Percentiles rank a stretch among this genome's conserved stretches.
Conservation (phyloP, 2,888 invertebrate species). For the Dryobotodes eremita region DNA sequence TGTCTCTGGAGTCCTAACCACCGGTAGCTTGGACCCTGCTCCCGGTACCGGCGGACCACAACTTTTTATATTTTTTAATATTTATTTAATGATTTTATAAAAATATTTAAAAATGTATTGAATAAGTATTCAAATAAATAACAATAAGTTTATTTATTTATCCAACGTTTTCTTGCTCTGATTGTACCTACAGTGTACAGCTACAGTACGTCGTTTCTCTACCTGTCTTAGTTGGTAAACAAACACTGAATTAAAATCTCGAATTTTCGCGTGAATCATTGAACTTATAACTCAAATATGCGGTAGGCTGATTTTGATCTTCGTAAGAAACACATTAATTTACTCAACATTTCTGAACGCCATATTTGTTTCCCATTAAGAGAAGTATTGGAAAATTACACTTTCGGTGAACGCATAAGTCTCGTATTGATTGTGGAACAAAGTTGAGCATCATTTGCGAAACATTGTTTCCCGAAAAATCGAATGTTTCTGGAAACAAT, state of each 20-base stretch:
- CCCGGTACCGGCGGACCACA: too few species aligned
- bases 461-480: neutral
- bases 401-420: neutral
- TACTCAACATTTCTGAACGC: neutral
- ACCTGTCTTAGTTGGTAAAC: neutral
- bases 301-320: too few species aligned
- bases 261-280: neutral
- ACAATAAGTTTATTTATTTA: too few species aligned
- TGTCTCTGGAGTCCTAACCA: too few species aligned
- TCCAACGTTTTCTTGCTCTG: neutral
- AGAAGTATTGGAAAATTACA: neutral
- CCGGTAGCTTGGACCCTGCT: too few species aligned
- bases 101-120: too few species aligned
- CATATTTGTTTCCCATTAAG: neutral
- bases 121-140: too few species aligned
- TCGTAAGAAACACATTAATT: neutral
- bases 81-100: too few species aligned
- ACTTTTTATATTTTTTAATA: too few species aligned
- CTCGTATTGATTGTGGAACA: neutral
- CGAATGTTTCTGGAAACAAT: neutral
- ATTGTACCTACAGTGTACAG: neutral
- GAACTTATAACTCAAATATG: too few species aligned
- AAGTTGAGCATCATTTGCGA: neutral
- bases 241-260: neutral
- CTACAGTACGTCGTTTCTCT: neutral